Percentiles rank a stretch among this genome's conserved stretches.
Conservation (phyloP, 2,113 vertebrate species). For the Bettongia penicillata region DNA sequence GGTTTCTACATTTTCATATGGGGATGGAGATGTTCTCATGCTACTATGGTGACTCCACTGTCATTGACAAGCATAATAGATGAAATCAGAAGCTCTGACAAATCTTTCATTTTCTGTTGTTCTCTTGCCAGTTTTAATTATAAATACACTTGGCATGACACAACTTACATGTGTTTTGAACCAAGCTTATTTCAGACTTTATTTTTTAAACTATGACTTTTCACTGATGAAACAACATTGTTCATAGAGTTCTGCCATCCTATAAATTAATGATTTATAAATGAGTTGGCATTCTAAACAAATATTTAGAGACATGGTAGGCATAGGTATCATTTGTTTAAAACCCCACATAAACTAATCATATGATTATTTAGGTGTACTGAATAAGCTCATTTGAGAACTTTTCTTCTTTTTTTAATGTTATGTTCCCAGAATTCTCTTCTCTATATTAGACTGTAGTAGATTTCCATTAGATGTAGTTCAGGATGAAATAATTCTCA, state of each 20-base stretch:
- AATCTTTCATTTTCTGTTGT: neutral
- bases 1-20: neutral
- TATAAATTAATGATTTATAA: neutral
- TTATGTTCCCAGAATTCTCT: neutral
- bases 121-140: neutral
- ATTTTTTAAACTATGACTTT: neutral
- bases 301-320: neutral
- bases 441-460: neutral
- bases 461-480: neutral
- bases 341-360: neutral
- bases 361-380: no score
- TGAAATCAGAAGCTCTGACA: neutral
- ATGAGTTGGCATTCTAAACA: neutral
- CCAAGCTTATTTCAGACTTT: neutral
- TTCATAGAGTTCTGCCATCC: neutral
- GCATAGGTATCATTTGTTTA: neutral
- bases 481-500: neutral
- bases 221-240: neutral
- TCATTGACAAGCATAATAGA: neutral
- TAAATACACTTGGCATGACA: neutral
- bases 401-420: neutral
- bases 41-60: neutral
- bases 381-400: neutral
- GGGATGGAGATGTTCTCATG: neutral
- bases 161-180: neutral